Percentiles rank a stretch among this genome's conserved stretches.
Conservation (phyloP, 1,140 invertebrate genomes). For the Diachasmimorpha longicaudata region DNA sequence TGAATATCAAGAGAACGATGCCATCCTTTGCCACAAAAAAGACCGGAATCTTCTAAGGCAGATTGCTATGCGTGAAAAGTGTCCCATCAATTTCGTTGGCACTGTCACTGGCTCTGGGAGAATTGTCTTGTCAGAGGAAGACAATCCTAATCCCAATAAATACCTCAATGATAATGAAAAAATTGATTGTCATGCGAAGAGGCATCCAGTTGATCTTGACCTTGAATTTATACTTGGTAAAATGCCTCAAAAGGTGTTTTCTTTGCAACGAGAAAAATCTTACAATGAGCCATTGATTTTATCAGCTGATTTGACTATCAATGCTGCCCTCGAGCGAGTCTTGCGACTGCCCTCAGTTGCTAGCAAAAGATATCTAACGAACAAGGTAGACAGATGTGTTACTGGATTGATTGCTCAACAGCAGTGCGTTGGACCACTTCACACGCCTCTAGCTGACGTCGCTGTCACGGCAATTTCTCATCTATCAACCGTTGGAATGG, state of each 20-base stretch:
- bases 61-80: constrained; percentile 87
- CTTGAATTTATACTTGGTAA: constrained; percentile 89
- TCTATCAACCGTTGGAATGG: constrained; percentile 78
- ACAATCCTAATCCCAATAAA: constrained; percentile 49
- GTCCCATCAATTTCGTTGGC: constrained; percentile 92
- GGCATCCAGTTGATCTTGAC: constrained; percentile 84
- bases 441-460: constrained; percentile 94
- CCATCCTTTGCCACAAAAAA: constrained; percentile 76
- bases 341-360: constrained; percentile 88
- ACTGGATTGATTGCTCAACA: constrained; percentile 96
- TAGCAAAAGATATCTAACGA: constrained; percentile 95
- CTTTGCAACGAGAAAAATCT: constrained; percentile 51
- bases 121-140: constrained; percentile 76
- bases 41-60: constrained; percentile 71
- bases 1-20: constrained; percentile 97
- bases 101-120: constrained; percentile 86
- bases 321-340: constrained; percentile 78
- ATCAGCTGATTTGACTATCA: constrained; percentile 65
- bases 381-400: constrained; percentile 94
- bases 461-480: constrained; percentile 89
- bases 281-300: constrained; percentile 62
- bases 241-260: constrained; percentile 79
- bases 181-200: constrained; percentile 31
- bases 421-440: constrained; percentile 95
- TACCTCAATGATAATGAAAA: constrained; percentile 45